Evolutionary conservation across 2,113 vertebrate genomes (phyloP).

Genomic region (Phrynocephalus versicolor): DNA sequence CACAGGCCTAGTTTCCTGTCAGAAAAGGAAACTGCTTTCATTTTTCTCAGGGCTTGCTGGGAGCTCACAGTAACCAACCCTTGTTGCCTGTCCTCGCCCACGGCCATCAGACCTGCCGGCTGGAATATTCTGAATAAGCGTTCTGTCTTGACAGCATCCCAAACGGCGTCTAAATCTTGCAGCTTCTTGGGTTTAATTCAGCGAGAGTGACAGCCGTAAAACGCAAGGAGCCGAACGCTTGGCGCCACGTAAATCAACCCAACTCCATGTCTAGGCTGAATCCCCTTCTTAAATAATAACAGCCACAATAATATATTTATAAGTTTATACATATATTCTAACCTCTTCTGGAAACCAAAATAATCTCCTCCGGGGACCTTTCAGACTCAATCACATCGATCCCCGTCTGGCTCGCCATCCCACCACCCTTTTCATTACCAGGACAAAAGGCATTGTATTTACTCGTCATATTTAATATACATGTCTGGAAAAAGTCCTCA

Average conservation of each 20-base stretch:
- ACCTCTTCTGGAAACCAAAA: constrained; percentile 66
- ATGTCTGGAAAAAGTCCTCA: too few species aligned
- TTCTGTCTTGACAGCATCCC: background rate
- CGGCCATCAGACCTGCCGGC: background rate
- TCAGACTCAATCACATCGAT: constrained; percentile 48
- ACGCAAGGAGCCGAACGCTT: fast-evolving
- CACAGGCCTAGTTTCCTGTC: background rate
- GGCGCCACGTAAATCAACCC: background rate
- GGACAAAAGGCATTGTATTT: background rate
- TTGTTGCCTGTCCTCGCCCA: background rate
- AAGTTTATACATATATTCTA: constrained; percentile 56
- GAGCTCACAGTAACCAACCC: too few species aligned
- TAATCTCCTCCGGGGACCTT: constrained; percentile 35
- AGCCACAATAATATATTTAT: constrained; percentile 13
- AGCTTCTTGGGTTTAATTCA: background rate
- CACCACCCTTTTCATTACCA: background rate
- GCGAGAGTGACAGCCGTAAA: background rate
- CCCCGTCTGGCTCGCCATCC: constrained; percentile 34
- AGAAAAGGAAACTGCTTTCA: background rate
- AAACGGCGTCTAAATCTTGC: background rate
- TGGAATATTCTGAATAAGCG: background rate
- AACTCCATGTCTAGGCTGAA: constrained; percentile 22
- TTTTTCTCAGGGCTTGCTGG: too few species aligned
- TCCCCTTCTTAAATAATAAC: constrained; percentile 48
- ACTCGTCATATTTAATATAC: too few species aligned